A percentile compares a stretch with the other conserved stretches of the same genome.
These are phyloP conservation scores for Bucco capensis DNA, from an alignment of 2,113 vertebrate genomes.

Conservation along the genomic window DNA sequence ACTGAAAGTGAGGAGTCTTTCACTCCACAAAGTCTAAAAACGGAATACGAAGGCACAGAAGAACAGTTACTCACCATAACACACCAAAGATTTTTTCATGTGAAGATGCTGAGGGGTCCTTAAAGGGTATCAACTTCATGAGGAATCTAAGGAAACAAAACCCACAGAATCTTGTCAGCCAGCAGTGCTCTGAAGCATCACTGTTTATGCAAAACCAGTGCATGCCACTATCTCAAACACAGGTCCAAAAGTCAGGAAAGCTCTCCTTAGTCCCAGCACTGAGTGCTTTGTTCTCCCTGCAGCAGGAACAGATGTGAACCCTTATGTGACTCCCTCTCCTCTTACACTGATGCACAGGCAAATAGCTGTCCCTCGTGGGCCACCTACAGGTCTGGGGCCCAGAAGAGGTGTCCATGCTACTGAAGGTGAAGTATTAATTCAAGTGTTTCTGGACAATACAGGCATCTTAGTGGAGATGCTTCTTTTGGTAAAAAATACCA, in stretches of 20 bases:
- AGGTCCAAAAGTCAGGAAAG: neutral
- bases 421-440: neutral
- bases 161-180: neutral
- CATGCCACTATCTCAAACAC: neutral
- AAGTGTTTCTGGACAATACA: neutral
- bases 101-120: slow-evolving; percentile 70
- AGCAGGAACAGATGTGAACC: neutral
- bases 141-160: slow-evolving; percentile 75
- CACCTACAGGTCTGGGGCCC: neutral
- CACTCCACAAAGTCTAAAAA: neutral
- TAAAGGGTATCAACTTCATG: slow-evolving; percentile 82
- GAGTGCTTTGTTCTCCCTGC: neutral
- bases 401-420: neutral
- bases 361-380: neutral
- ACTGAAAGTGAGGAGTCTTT: neutral
- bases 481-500: neutral
- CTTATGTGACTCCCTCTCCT: neutral
- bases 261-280: neutral
- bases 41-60: neutral
- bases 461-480: neutral
- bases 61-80: slow-evolving; percentile 79
- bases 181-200: neutral
- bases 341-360: neutral
- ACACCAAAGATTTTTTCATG: slow-evolving; percentile 85
- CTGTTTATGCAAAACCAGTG: neutral